Evolutionary conservation across 2,113 vertebrate genomes (phyloP).

Genomic region (Odocoileus virginianus): DNA sequence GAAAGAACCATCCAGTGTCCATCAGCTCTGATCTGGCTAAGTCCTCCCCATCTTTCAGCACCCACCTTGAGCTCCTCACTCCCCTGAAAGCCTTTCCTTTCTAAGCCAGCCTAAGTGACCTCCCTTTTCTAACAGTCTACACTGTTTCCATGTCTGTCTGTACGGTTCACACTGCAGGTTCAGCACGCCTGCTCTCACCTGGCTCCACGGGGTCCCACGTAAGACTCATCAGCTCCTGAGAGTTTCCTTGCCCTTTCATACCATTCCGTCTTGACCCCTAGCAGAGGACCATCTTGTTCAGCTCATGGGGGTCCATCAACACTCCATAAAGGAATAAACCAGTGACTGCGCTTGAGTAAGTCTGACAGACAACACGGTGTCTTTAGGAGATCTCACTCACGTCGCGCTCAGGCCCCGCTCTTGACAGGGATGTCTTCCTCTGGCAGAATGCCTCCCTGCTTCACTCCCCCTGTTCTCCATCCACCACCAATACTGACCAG

Average conservation of each 20-base stretch:
- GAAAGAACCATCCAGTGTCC: neutral
- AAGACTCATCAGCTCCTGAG: neutral
- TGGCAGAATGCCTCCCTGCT: neutral
- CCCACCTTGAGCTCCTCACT: neutral
- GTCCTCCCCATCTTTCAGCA: neutral
- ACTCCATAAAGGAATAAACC: neutral
- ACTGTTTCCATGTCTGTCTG: neutral
- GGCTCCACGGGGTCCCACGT: accelerated
- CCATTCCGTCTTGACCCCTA: neutral
- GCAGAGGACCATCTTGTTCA: neutral
- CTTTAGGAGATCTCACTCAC: neutral
- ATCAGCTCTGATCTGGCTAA: neutral
- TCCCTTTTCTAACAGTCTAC: neutral
- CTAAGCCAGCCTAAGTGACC: neutral
- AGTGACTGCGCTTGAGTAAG: neutral
- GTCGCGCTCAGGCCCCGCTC: neutral
- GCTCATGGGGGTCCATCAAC: neutral
- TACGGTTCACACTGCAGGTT: neutral
- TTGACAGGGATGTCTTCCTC: neutral
- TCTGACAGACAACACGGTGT: neutral
- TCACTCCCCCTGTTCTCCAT: accelerated
- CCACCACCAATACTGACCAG: neutral
- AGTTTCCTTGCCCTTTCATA: neutral
- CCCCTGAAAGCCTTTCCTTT: neutral
- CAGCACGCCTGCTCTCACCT: neutral